Evolutionary conservation across 1,140 invertebrate species (phyloP).

Genomic region (Bombus sibiricus): DNA sequence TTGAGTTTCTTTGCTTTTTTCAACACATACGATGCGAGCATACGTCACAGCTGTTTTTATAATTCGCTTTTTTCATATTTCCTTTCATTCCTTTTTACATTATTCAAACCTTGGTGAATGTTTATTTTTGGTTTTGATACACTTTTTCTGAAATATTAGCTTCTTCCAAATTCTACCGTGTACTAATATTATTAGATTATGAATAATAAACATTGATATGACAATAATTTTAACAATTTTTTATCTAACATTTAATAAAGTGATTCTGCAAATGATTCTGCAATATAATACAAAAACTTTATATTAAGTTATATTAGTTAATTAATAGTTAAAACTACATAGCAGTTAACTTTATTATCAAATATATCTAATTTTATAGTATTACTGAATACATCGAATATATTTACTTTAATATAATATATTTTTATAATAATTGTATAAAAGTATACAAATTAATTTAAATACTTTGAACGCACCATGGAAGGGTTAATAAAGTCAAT

Average conservation of each 20-base stretch:
- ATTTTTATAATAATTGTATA: neutral
- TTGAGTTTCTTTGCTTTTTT: neutral
- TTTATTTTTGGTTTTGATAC: neutral
- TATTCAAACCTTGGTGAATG: neutral
- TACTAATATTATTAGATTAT: neutral
- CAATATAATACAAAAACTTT: no score
- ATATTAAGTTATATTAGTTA: no score
- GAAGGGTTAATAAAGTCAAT: neutral
- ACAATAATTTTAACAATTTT: neutral
- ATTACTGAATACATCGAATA: neutral
- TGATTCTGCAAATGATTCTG: no score
- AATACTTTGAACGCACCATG: neutral
- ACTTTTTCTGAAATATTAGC: neutral
- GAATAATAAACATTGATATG: neutral
- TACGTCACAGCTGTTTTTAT: neutral
- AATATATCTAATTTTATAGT: neutral
- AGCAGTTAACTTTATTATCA: neutral
- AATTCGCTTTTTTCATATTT: neutral
- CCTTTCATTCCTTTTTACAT: neutral
- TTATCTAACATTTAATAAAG: neutral
- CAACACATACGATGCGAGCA: neutral
- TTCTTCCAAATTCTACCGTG: neutral
- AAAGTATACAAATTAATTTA: neutral
- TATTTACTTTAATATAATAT: neutral
- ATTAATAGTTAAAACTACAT: no score